phyloP scores from a whole-genome alignment of 2,113 vertebrate species.

The Ondatra zibethicus region DNA sequence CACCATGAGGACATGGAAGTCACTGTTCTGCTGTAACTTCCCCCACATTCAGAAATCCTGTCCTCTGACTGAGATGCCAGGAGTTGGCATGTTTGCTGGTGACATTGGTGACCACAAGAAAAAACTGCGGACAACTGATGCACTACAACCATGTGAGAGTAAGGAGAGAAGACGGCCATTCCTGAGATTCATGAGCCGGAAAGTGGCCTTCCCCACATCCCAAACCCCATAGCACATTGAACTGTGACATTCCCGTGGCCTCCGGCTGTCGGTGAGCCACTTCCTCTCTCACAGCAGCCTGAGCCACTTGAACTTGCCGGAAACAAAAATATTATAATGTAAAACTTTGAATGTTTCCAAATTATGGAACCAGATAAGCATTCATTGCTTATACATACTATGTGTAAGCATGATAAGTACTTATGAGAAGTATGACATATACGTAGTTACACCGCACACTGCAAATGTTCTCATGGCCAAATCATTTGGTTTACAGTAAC shows the following conservation, averaged over 20 bases:
- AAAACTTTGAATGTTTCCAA: background rate
- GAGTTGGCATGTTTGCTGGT: background rate
- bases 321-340: background rate
- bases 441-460: background rate
- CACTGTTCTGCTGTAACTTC: background rate
- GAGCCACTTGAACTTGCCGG: background rate
- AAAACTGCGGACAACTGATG: background rate
- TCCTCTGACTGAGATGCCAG: background rate
- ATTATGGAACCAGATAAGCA: background rate
- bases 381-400: background rate
- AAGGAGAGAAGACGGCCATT: background rate
- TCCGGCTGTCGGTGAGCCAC: background rate
- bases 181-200: background rate
- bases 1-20: background rate
- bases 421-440: background rate
- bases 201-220: background rate
- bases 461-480: background rate
- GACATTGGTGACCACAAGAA: background rate
- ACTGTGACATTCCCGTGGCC: no score
- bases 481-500: background rate
- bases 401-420: no score
- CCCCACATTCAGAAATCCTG: background rate
- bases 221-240: background rate
- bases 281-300: background rate
- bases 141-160: background rate